A percentile compares a stretch with the other conserved stretches of the same genome.
Conservation (phyloP, 2,888 invertebrate species). For the Lepidochrysops patricia region DNA sequence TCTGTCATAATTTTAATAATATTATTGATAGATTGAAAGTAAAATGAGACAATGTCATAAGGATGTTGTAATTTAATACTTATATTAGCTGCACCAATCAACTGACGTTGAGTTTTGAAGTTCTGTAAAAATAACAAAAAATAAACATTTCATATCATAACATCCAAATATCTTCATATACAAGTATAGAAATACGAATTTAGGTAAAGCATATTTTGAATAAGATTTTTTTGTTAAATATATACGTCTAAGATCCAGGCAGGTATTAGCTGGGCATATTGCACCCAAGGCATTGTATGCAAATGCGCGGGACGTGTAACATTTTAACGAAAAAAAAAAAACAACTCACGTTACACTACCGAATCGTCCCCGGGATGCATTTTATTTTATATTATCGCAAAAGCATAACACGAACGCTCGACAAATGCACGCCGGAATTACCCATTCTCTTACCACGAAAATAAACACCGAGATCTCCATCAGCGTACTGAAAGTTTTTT, state of each 20-base stretch:
- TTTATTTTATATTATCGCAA: constrained; percentile 56
- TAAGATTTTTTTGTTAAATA: constrained; percentile 2
- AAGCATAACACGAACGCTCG: constrained; percentile 36
- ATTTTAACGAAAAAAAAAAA: constrained; percentile 55
- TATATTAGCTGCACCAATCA: too few species aligned
- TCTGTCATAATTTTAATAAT: too few species aligned
- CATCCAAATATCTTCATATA: too few species aligned
- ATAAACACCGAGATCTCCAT: not conserved
- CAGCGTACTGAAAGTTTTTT: too few species aligned
- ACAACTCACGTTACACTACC: constrained; percentile 31
- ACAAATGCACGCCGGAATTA: constrained; percentile 8
- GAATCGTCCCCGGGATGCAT: constrained; percentile 39
- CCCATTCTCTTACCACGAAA: not conserved
- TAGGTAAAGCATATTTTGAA: constrained; percentile 7
- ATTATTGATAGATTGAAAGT: too few species aligned
- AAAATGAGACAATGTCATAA: too few species aligned
- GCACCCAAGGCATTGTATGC: constrained; percentile 69
- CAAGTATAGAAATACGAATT: not conserved
- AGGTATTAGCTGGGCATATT: constrained; percentile 58
- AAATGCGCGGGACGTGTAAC: constrained; percentile 59
- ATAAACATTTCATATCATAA: too few species aligned
- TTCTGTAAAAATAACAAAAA: too few species aligned
- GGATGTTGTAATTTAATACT: too few species aligned
- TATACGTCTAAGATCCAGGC: constrained; percentile 6
- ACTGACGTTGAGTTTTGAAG: too few species aligned